A percentile compares a stretch with the other conserved stretches of the same genome.
Conservation (phyloP, 2,113 vertebrate species). For the Garra rufa region DNA sequence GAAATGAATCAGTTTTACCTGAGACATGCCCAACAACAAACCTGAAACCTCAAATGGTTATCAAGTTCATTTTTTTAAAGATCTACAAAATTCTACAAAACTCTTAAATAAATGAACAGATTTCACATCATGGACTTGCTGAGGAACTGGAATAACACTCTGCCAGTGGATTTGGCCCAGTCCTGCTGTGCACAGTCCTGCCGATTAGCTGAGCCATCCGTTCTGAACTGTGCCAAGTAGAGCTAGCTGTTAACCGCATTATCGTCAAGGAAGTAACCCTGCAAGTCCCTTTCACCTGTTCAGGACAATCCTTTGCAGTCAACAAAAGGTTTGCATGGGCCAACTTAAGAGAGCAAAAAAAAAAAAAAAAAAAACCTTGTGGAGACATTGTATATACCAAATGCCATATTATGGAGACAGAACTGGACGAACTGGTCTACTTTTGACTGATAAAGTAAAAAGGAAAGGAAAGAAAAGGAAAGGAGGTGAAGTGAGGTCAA, state of each 20-base stretch:
- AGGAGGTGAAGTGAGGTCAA: no score
- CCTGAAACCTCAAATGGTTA: neutral
- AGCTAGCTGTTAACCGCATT: constrained; percentile 30
- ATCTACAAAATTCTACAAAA: neutral
- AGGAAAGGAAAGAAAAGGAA: no score
- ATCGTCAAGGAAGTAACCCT: neutral
- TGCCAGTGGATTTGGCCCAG: constrained; percentile 30
- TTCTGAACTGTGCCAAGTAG: constrained; percentile 48
- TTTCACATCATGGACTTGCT: neutral
- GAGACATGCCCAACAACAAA: neutral
- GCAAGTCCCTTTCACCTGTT: neutral
- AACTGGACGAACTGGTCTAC: neutral
- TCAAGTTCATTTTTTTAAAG: neutral
- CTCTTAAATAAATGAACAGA: neutral
- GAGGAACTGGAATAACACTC: constrained; percentile 40
- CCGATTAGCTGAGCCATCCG: constrained; percentile 43
- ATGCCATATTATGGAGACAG: neutral
- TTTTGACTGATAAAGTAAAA: neutral
- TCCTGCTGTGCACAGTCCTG: constrained; percentile 11
- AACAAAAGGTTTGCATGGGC: neutral
- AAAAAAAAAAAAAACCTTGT: neutral
- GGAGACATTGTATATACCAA: neutral
- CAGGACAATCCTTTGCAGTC: neutral
- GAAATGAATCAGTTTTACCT: constrained; percentile 60
- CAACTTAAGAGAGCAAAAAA: neutral